Percentiles rank a stretch among this genome's conserved stretches.
These are phyloP conservation scores for Hirudinaria manillensis DNA, from an alignment of 2,888 invertebrate genomes.

Conservation along the genomic window DNA sequence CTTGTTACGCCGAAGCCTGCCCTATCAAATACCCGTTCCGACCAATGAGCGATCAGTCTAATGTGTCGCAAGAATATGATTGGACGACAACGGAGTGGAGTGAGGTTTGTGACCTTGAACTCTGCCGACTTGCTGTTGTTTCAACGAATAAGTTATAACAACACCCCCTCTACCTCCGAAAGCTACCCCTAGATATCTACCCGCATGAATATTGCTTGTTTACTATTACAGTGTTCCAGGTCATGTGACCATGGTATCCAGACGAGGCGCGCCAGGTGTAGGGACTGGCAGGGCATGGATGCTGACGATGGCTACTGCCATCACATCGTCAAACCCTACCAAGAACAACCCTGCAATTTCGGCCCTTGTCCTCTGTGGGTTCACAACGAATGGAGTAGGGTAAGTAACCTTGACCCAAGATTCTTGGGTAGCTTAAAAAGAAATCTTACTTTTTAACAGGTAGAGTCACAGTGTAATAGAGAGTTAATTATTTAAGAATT, in stretches of 20 bases:
- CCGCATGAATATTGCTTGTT: no score
- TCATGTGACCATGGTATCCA: conserved; percentile 80
- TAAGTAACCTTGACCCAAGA: conserved; percentile 52
- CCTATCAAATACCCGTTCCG: neutral
- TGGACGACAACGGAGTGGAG: neutral
- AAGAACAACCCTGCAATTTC: conserved; percentile 58
- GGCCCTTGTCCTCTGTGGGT: conserved; percentile 64
- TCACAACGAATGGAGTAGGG: conserved; percentile 61
- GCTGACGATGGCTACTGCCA: conserved; percentile 43
- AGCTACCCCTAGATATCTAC: no score
- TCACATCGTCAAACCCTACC: conserved; percentile 40
- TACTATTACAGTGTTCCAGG: conserved; percentile 38
- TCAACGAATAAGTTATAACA: no score
- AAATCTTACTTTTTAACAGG: no score
- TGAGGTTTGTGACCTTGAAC: no score
- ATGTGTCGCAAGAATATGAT: no score
- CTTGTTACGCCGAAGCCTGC: neutral
- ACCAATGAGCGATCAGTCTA: no score
- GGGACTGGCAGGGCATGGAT: conserved; percentile 55
- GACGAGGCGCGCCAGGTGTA: conserved; percentile 62
- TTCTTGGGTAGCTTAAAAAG: no score
- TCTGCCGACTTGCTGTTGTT: neutral
- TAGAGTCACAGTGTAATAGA: no score
- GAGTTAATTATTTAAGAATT: no score
- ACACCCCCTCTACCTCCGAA: no score